A percentile compares a stretch with the other conserved stretches of the same genome.
Evolutionary conservation across 1,140 invertebrate genomes (phyloP).

Genomic region (Drosophila nannoptera): DNA sequence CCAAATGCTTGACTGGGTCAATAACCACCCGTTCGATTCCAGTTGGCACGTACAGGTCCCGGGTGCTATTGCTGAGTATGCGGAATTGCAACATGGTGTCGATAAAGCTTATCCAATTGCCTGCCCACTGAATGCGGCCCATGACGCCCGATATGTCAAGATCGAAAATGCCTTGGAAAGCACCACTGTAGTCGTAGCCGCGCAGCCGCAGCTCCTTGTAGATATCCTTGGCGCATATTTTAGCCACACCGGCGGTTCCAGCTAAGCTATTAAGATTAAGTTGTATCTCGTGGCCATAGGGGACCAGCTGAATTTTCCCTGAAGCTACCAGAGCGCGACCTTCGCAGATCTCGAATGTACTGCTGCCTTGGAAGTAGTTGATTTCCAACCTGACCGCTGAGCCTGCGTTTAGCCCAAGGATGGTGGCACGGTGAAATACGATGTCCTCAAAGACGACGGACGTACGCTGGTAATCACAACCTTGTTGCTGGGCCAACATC

Average conservation of each 20-base stretch:
- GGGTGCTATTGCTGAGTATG: slow-evolving; percentile 87
- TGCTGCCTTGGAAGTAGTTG: slow-evolving; percentile 92
- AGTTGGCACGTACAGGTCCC: slow-evolving; percentile 92
- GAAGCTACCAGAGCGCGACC: slow-evolving; percentile 88
- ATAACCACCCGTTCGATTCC: slow-evolving; percentile 89
- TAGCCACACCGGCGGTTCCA: slow-evolving; percentile 70
- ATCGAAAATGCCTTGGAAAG: slow-evolving; percentile 89
- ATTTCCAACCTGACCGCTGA: slow-evolving; percentile 90
- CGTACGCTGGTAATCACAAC: slow-evolving; percentile 87
- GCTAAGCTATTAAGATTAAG: slow-evolving; percentile 78
- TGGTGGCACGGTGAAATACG: slow-evolving; percentile 93
- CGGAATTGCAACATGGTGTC: slow-evolving; percentile 97
- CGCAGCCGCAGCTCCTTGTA: slow-evolving; percentile 96
- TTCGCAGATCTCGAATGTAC: slow-evolving; percentile 95
- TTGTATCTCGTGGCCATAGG: slow-evolving; percentile 82
- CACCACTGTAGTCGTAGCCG: slow-evolving; percentile 95
- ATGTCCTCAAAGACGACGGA: slow-evolving; percentile 93
- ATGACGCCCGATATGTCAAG: slow-evolving; percentile 83
- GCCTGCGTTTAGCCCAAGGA: slow-evolving; percentile 85
- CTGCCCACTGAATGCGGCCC: slow-evolving; percentile 88
- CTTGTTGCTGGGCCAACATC: slow-evolving; percentile 91
- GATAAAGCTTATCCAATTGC: slow-evolving; percentile 95
- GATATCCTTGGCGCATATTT: slow-evolving; percentile 85
- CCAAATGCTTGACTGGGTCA: slow-evolving; percentile 86
- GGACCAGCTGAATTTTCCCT: slow-evolving; percentile 85